Evolutionary conservation across 2,797 vertebrate genomes (phyloP), one percentile per base, ranked within the genome.

Genomic region (Falco peregrinus): DNA sequence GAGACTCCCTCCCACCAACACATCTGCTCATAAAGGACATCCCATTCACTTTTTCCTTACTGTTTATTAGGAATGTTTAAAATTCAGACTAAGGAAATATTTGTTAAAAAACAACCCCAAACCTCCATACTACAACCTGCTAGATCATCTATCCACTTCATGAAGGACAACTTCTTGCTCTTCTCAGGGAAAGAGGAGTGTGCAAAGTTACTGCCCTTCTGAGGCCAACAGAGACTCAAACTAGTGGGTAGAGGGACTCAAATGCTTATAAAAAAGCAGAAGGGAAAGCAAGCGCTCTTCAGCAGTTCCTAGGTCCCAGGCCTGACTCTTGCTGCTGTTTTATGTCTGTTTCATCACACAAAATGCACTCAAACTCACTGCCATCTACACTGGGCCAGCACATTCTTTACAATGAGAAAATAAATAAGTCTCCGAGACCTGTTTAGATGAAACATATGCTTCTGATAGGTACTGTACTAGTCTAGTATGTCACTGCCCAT

Each of bases 341-440:
- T n/a, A 54, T 12, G 0, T 71, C 33, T 5, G 2, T 84, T 79
- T 64, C 81, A 68, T 15, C 85, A 75, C 71, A 85, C 5, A 2
- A 70, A 43, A 60, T 3, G 64, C 60, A 37, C 7, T 9, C 67
- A 91, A 91, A 74, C 86, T 93, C 83, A 21, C 54, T 94, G 90
- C 84, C 83, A 84, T 95, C 91, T 95, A 84, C 70, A 77, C 5
- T 53, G 53, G 70, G 77, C 33, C 60, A 74, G 56, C 67, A 24
- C 47, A 81, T 81, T 87, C 74, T 88, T 73, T 43, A 39, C 69
- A 78, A 91, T 89, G 67, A 92, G 80, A 94, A 86, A 93, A 91
- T 85, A 88, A 94, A 87, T 15, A 94, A 94, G 54, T 35, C 47
- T 90, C 43, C 0, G 1, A 67, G 77, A 92, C 26, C 33, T 2